Base-by-base conservation (phyloP, 1,140 invertebrate genomes). In the Bilobella aurantiaca region DNA sequence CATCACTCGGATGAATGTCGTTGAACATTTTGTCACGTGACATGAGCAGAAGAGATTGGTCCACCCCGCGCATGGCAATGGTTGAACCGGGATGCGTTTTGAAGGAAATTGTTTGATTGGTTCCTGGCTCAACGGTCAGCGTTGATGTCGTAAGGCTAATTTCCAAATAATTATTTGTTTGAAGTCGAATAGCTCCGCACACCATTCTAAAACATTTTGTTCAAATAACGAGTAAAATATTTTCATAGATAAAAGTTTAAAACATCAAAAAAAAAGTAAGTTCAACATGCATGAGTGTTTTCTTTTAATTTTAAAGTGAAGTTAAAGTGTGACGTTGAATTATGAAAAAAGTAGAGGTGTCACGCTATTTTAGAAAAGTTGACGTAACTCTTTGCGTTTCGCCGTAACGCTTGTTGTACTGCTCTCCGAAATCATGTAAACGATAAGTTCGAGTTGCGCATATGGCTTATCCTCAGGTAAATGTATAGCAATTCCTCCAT, bases 41-140 rank as follows among this genome's bases (percentile, higher is more conserved):
- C 29, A 58, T 12, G 8, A 58, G 2, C 14, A 68, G n/a, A 21
- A 57, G n/a, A 0, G 66, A 64, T 61, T 60, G 58, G 25, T 64
- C 66, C 42, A 68, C 31, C 30, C 37, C 66, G 37, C 66, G 3
- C 1, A 68, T 8, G n/a, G 42, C 66, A 61, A 68, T n/a, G 12
- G 30, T 37, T 1, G 66, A 68, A 3, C 3, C 1, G 0, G 56
- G 34, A 1, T 29, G 29, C 3, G 65, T 59, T 2, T 63, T 16
- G 1, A 67, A n/a, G 2, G 18, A 3, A 23, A 63, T 16, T 0
- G 53, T 59, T 0, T 58, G 2, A 31, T 59, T 67, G n/a, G 49
- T 25, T 31, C 65, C 61, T 42, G 65, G 65, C 34, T 42, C 34
- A 8, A 42, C 34, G n/a, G n/a, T n/a, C n/a, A n/a, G n/a, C n/a